phyloP scores from a whole-genome alignment of 64 coral and sea anemone species.

The Dendrophyllia cribrosa region DNA sequence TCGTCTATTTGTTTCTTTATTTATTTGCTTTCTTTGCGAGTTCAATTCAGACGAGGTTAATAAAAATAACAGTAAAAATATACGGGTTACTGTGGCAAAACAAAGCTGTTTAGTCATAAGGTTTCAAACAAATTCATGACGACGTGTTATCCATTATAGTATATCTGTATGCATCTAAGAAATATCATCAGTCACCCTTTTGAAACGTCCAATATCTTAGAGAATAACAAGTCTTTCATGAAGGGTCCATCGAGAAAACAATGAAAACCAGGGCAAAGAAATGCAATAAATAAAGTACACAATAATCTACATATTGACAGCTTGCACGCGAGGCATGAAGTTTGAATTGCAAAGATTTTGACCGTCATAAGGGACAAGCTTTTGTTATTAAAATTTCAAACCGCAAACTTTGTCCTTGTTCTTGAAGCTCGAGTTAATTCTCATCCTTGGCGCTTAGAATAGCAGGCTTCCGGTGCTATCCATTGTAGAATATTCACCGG shows the following conservation, averaged over 20 bases:
- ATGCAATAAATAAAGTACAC: neutral
- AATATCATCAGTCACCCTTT: neutral
- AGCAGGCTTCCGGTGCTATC: neutral
- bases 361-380: neutral
- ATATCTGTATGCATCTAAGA: neutral
- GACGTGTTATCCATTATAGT: neutral
- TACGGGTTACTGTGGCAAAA: neutral
- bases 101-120: neutral
- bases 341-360: neutral
- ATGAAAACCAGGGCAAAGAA: neutral
- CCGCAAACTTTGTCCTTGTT: neutral
- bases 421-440: neutral
- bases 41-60: neutral
- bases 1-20: too few relatives aligned
- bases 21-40: neutral
- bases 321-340: neutral
- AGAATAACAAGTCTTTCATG: neutral
- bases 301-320: slow-evolving; percentile 14
- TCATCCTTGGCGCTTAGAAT: neutral
- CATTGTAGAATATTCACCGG: slow-evolving; percentile 21
- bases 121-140: neutral
- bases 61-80: too few relatives aligned
- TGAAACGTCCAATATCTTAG: neutral
- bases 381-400: slow-evolving; percentile 41
- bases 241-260: neutral